Evolutionary conservation across 2,888 invertebrate genomes (phyloP), one percentile per base, ranked within the genome.

Genomic region (Corbicula japonica): DNA sequence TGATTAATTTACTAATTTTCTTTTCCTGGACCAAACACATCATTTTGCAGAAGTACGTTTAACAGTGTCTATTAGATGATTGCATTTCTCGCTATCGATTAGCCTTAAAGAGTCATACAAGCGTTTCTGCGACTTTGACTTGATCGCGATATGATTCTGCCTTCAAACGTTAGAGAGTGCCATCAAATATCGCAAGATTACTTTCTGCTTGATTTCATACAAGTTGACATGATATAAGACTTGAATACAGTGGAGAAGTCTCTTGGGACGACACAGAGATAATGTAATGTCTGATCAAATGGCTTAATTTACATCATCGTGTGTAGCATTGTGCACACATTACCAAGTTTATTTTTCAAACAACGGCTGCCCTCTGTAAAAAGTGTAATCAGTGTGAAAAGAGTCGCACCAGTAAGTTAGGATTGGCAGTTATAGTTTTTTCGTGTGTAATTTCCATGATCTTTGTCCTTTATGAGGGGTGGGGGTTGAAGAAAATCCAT

Each of bases 1-100:
- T 75, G 81, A 81, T 81, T 81, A 81, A 77, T 81, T 77, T 77
- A 66, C 81, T 77, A 74, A 81, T 81, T 81, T 77, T 77, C 71
- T 63, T 52, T 54, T 63, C 63, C 52, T 18, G 65, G 41, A 71
- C 44, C 41, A 52, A 66, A 54, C 81, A 28, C 66, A 77, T 65
- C 71, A 70, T 65, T 74, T 77, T 77, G 73, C 66, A 60, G 58
- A 70, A 70, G 54, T 76, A 63, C 72, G 63, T 70, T 70, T 58
- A 65, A 21, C 71, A 44, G 71, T 71, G 75, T 77, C 77, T 77
- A 77, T 75, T 77, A 77, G 81, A 71, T 66, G 81, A 74, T 72
- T 75, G 77, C 63, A 74, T 72, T 71, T 68, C 41, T 32, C 77
- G n/a, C 23, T 77, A 81, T 81, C 71, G 81, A 81, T 81, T 75